Base-by-base conservation (phyloP, 2,797 vertebrate genomes). In the Pseudochirops cupreus region DNA sequence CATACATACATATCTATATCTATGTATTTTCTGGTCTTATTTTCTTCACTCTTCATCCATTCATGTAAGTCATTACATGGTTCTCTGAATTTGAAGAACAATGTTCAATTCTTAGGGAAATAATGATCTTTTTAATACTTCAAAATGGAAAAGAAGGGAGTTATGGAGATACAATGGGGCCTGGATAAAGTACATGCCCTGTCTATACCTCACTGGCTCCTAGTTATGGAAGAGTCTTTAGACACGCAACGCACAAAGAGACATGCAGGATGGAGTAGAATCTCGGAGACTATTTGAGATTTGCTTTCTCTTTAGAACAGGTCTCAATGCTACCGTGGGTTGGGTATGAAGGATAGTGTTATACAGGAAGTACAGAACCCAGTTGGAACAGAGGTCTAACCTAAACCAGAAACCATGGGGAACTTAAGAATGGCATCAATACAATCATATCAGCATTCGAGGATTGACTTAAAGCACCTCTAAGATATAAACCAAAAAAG, bases 401-500 rank as follows among this genome's bases (percentile, higher is more conserved):
- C 54, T 33, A 95, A 29, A 10, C 33, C 46, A 56, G 67, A 67
- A 53, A 82, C 39, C 50, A 29, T 29, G 16, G 57, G 89, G 93
- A 56, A 6, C 56, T 92, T 56, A 91, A 54, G 31, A 94, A n/a
- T 46, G 39, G 24, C 9, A 87, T 50, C 39, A 26, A 9, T 87
- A 26, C 39, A 87, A 46, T 9, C 9, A 55, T 16, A 55, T 3
- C 55, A 55, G 16, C n/a, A 21, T 74, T n/a, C 31, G 54, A 91
- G 6, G 13, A 95, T 91, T 93, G 92, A 53, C 67, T 92, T 82
- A 95, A 93, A 93, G 91, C 4, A 92, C 92, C 29, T 91, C 21
- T 2, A 57, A 55, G 94, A 55, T 90, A 82, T 54, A 53, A 50
- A 50, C 58, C n/a, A 52, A 18, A 54, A n/a, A 91, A 90, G 9